Conservation (phyloP, 2,113 vertebrate genomes). For the Nymphicus hollandicus region DNA sequence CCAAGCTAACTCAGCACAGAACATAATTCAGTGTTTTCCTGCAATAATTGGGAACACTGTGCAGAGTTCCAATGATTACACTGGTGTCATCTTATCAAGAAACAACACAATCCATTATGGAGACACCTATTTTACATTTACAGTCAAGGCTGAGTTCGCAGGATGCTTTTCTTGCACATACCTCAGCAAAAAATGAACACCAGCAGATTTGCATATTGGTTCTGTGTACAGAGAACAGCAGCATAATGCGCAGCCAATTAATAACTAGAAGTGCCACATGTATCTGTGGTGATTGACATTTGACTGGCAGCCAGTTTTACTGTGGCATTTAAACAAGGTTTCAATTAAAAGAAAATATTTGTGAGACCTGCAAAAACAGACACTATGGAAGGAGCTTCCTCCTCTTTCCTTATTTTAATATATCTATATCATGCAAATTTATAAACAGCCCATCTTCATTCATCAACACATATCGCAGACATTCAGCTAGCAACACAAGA, state of each 20-base stretch:
- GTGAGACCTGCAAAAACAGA: conserved; percentile 29
- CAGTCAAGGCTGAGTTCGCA: background rate
- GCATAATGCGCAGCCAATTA: conserved; percentile 49
- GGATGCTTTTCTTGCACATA: conserved; percentile 9
- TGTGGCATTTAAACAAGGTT: conserved; percentile 58
- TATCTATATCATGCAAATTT: background rate
- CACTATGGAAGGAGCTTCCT: background rate
- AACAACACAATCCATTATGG: conserved; percentile 54
- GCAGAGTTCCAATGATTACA: conserved; percentile 33
- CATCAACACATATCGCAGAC: background rate
- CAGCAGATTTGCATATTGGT: conserved; percentile 43
- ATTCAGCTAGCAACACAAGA: background rate
- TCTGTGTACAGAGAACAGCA: background rate
- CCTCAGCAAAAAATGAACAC: conserved; percentile 28
- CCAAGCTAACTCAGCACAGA: conserved; percentile 10
- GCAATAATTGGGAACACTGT: conserved; percentile 37
- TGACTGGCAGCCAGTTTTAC: conserved; percentile 53
- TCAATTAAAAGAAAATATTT: conserved; percentile 56
- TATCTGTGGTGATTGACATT: conserved; percentile 31
- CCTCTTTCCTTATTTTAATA: background rate
- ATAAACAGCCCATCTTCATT: background rate
- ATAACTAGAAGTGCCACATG: conserved; percentile 17
- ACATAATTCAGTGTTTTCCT: background rate
- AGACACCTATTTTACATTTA: conserved; percentile 45
- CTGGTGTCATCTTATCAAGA: conserved; percentile 50